Evolutionary conservation across 2,113 vertebrate species (phyloP), one percentile per base, ranked within the genome.

Genomic region (Rattus rattus): DNA sequence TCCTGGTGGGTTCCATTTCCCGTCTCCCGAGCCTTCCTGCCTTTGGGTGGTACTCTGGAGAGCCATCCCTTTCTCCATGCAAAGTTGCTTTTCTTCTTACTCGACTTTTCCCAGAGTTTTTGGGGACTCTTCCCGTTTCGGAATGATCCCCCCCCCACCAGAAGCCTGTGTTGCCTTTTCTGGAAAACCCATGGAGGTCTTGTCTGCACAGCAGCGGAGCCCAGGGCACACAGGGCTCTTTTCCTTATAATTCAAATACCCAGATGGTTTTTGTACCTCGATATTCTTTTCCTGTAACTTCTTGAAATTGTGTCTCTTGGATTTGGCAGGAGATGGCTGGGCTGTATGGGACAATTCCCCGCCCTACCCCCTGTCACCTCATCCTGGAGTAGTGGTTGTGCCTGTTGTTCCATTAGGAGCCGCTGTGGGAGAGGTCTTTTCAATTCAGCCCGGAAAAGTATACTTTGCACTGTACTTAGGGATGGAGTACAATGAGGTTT

Each of bases 321-420:
- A 52, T 72, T n/a, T 61, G 17, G 73, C 8, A 1, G 24, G 5
- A 0, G 19, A 4, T 33, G 6, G 22, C 19, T 0, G n/a, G 3
- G 47, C 24, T 1, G 20, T 3, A 8, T 0, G 0, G 17, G 61
- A 47, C 16, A 2, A 76, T 17, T 76, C 9, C 30, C 33, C 36
- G 3, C 20, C 75, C 14, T 1, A 1, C 26, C 67, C 73, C 2
- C 2, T 13, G n/a, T 54, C 88, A 73, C 77, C 75, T 59, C 95
- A 36, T 4, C 59, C 30, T 2, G 0, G 22, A 24, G 49, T 0
- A 0, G 11, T 0, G 22, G 22, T 0, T 1, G 90, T 88, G 88
- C 88, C 92, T 70, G 85, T 70, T 52, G 47, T 85, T 86, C 77
- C 91, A 63, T 91, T 76, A 95, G 92, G 80, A 97, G 52, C 65